Evolutionary conservation across 2,113 vertebrate genomes (phyloP), one percentile per base, ranked within the genome.

Genomic region (Leucopternis melanops): DNA sequence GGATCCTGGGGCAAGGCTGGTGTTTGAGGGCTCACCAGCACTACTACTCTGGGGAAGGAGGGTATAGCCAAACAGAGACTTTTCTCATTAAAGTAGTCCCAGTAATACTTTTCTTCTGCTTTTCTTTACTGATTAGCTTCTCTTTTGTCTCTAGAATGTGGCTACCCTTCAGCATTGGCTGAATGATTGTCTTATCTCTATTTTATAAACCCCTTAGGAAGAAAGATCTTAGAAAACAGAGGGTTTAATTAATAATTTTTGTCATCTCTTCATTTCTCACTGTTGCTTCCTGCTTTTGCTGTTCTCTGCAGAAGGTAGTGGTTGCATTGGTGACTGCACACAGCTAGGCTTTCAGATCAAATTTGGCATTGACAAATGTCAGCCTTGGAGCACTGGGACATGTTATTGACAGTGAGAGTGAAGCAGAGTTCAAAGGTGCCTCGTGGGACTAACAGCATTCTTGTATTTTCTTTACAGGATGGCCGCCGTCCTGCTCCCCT

Each of bases 351-450:
- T 95, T 94, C 78, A 77, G 71, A 90, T 92, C 70, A 77, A 73
- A 89, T 94, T 42, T 97, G 86, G 58, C 91, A 66, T 52, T 92
- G 95, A 85, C 73, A 91, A 69, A 94, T 91, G 74, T 85, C 70
- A 91, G 84, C 62, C 73, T 92, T 1, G 1, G 86, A 94, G 89
- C 86, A 57, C 62, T 49, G 61, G 69, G 57, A 72, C 15, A 5
- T 58, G 38, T 71, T 89, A 86, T 55, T 91, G 94, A 91, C 88
- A 88, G 90, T 2, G 58, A 82, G 70, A 84, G 63, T 1, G 3
- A 66, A 78, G 74, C 3, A 2, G 52, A 71, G 79, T 90, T 90
- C 69, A 72, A 34, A 89, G 38, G 38, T 2, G 1, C 42, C 75
- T 92, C 11, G 1, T 59, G 84, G 50, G 84, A 90, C 66, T 90